Conservation (phyloP, 2,113 vertebrate genomes). For the Anseranas semipalmata region DNA sequence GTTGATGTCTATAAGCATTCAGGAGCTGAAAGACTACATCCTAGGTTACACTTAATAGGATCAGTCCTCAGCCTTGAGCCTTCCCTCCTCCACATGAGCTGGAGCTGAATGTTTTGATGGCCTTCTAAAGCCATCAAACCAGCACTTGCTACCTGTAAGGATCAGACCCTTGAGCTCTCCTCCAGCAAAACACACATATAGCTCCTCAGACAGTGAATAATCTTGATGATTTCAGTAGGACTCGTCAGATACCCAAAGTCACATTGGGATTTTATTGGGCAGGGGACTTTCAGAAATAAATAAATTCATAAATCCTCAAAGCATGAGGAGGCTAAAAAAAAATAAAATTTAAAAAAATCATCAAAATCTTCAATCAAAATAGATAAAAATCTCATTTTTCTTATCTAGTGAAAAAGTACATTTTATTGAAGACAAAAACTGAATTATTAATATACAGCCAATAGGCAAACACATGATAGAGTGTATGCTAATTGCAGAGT, state of each 20-base stretch:
- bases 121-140: background rate
- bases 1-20: background rate
- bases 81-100: background rate
- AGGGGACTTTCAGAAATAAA: background rate
- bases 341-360: background rate
- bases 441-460: slow-evolving; percentile 49
- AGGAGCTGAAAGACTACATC: background rate
- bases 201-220: background rate
- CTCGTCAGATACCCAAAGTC: background rate
- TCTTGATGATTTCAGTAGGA: background rate
- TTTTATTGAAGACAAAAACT: slow-evolving; percentile 50
- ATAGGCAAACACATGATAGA: slow-evolving; percentile 38
- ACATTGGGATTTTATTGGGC: background rate
- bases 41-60: background rate
- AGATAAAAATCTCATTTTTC: slow-evolving; percentile 47
- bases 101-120: background rate
- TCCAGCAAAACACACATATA: background rate
- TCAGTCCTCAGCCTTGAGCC: background rate
- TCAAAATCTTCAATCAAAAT: slow-evolving; percentile 41
- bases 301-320: slow-evolving; percentile 32
- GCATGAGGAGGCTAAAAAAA: background rate
- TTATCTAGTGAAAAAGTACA: background rate
- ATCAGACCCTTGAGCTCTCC: background rate
- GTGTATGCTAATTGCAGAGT: slow-evolving; percentile 51
- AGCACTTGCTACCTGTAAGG: background rate